phyloP scores from a whole-genome alignment of 2,113 vertebrate species.

The Marmota monax region DNA sequence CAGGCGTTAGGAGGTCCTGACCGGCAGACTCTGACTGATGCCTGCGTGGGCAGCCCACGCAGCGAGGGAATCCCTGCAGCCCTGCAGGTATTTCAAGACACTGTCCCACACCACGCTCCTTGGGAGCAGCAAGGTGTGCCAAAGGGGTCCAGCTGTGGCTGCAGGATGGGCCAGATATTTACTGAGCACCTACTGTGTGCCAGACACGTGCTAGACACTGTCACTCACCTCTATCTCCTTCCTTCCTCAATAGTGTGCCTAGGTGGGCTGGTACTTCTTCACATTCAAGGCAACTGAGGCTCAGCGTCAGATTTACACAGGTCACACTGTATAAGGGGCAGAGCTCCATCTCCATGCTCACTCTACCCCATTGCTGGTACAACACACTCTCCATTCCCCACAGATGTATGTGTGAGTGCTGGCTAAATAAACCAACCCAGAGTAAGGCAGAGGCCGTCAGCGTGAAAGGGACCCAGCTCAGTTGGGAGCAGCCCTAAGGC shows the following conservation, averaged over 20 bases:
- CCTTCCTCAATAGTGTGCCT: neutral
- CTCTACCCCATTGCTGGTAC: neutral
- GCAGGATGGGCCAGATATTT: neutral
- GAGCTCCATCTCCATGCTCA: neutral
- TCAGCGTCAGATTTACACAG: neutral
- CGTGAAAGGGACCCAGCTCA: neutral
- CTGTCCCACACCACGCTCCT: neutral
- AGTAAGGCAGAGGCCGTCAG: neutral
- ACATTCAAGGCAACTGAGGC: neutral
- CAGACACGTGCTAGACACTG: neutral
- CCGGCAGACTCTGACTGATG: neutral
- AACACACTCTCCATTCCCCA: neutral
- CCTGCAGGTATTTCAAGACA: neutral
- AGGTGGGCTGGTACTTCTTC: neutral
- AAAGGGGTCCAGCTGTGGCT: neutral
- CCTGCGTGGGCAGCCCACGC: accelerated
- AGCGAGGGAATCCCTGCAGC: neutral
- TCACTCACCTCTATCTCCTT: neutral
- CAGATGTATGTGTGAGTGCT: neutral
- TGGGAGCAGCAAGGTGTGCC: neutral
- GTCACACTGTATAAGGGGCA: neutral
- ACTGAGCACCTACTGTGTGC: neutral
- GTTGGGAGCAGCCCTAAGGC: neutral
- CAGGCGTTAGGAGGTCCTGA: neutral
- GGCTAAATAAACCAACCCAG: neutral